Evolutionary conservation across 2,113 vertebrate species (phyloP).

Genomic region (Oryzias woworae): DNA sequence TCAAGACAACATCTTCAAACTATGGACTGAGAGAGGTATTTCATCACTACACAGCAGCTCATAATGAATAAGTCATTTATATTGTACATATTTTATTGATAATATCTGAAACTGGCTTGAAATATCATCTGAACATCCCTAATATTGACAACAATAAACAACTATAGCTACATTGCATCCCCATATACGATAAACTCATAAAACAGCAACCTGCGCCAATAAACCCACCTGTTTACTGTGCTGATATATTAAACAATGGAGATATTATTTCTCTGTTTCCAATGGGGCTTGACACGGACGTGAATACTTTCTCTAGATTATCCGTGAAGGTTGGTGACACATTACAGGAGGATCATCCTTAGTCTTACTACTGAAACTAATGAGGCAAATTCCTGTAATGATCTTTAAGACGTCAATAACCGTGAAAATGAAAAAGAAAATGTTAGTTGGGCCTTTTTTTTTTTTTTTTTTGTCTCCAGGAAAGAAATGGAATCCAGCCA

Average conservation of each 20-base stretch:
- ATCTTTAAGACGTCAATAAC: slow-evolving; percentile 55
- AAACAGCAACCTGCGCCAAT: slow-evolving; percentile 59
- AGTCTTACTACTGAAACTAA: slow-evolving; percentile 69
- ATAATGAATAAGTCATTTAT: slow-evolving; percentile 8
- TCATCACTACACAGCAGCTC: slow-evolving; percentile 2
- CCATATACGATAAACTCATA: slow-evolving; percentile 60
- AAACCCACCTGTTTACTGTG: slow-evolving; percentile 49
- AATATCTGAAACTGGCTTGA: slow-evolving; percentile 42
- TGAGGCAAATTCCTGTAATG: slow-evolving; percentile 65
- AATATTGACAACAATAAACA: slow-evolving; percentile 70
- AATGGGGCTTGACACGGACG: slow-evolving; percentile 40
- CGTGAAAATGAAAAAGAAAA: slow-evolving; percentile 49
- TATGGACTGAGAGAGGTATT: background rate
- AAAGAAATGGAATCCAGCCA: slow-evolving; percentile 53
- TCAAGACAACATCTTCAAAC: background rate
- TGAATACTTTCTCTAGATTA: slow-evolving; percentile 45
- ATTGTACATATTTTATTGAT: slow-evolving; percentile 39
- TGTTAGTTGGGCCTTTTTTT: slow-evolving; percentile 24
- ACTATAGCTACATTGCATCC: slow-evolving; percentile 36
- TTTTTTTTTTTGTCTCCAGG: slow-evolving; percentile 46
- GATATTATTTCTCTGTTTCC: slow-evolving; percentile 48
- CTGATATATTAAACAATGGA: slow-evolving; percentile 45
- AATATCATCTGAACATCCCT: slow-evolving; percentile 46
- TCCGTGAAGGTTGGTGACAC: slow-evolving; percentile 49
- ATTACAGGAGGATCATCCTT: slow-evolving; percentile 60